Evolutionary conservation across 2,113 vertebrate species (phyloP).

Genomic region (Strix aluco): DNA sequence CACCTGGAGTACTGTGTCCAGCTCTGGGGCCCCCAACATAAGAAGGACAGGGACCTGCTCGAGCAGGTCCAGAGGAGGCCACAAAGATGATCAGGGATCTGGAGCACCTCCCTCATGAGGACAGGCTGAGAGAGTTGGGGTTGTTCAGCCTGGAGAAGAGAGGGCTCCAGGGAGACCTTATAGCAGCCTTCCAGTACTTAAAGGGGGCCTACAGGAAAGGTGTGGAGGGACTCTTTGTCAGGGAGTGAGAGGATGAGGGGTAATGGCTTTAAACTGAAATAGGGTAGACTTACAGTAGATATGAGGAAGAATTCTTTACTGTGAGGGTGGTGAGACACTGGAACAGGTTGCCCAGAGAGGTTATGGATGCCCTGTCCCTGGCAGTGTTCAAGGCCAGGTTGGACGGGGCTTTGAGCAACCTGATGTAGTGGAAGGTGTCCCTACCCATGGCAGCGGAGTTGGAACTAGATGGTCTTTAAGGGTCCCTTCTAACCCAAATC

Average conservation of each 20-base stretch:
- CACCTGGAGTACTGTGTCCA: background rate
- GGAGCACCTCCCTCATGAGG: background rate
- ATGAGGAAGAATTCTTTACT: background rate
- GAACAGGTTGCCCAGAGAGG: background rate
- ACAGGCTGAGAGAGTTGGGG: background rate
- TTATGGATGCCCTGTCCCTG: background rate
- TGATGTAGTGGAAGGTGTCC: background rate
- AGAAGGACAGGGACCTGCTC: background rate
- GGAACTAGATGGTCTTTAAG: background rate
- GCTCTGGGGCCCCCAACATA: background rate
- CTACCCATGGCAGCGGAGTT: accelerated
- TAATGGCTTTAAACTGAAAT: background rate
- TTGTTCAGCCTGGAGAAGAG: background rate
- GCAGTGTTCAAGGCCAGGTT: background rate
- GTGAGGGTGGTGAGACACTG: background rate
- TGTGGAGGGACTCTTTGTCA: background rate
- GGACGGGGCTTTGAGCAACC: background rate
- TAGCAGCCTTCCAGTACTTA: too few relatives aligned
- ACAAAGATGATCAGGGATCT: background rate
- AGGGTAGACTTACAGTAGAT: background rate
- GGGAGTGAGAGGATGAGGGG: too few relatives aligned
- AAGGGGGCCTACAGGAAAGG: too few relatives aligned
- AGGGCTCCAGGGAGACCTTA: background rate
- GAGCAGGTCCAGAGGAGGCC: background rate
- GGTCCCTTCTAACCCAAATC: background rate